These are phyloP conservation scores for Watsonalla binaria DNA, from an alignment of 2,888 invertebrate species.

Conservation along the genomic window DNA sequence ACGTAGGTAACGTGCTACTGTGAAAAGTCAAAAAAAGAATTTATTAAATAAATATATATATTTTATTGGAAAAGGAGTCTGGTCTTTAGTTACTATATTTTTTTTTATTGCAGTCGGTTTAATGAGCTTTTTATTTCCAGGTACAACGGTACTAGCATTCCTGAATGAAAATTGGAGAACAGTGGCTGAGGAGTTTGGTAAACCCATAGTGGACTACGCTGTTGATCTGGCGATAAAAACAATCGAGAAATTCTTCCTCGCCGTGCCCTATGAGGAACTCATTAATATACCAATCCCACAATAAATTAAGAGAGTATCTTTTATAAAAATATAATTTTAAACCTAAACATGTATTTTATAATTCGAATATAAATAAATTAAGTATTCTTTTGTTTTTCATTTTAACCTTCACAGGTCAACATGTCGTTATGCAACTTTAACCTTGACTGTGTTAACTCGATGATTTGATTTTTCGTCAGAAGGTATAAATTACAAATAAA, in stretches of 20 bases:
- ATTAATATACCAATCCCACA: slow-evolving; percentile 55
- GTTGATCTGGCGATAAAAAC: slow-evolving; percentile 58
- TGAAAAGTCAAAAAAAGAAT: no score
- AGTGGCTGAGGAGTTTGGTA: slow-evolving; percentile 66
- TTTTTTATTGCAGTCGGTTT: slow-evolving; percentile 7
- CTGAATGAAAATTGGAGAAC: slow-evolving; percentile 64
- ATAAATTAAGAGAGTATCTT: not conserved
- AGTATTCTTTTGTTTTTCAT: not conserved
- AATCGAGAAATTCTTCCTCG: slow-evolving; percentile 60
- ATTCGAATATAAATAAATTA: not conserved
- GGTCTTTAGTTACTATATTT: no score
- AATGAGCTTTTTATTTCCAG: slow-evolving; percentile 33
- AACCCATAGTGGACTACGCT: slow-evolving; percentile 66
- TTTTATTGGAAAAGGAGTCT: no score
- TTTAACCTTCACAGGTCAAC: not conserved
- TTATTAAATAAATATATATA: no score
- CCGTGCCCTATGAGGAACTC: slow-evolving; percentile 61
- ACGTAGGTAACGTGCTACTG: no score
- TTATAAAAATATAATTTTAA: not conserved
- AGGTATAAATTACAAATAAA: no score
- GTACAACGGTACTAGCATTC: slow-evolving; percentile 55
- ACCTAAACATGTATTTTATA: not conserved
- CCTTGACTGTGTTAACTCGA: no score
- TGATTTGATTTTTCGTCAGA: no score
- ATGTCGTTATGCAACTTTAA: no score